Percentiles rank a stretch among this genome's conserved stretches.
phyloP scores from a whole-genome alignment of 2,888 invertebrate species.

The Tuberolachnus salignus region DNA sequence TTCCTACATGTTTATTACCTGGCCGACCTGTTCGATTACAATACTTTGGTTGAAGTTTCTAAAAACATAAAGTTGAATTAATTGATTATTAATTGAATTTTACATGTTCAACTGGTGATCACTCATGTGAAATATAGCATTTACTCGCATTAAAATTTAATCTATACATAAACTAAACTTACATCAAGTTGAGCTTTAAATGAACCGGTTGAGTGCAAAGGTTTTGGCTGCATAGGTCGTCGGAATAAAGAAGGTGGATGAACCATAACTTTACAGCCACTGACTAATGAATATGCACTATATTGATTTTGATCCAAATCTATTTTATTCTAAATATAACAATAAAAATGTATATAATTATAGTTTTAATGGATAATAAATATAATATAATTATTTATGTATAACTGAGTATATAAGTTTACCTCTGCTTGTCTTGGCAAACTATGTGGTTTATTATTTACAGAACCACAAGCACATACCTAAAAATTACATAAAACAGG shows the following conservation, averaged over 20 bases:
- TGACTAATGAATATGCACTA: conserved; percentile 35
- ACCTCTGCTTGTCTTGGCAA: conserved; percentile 45
- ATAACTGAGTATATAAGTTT: background rate
- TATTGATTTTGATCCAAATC: conserved; percentile 45
- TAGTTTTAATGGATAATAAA: background rate
- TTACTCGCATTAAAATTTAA: background rate
- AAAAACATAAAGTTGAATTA: conserved; percentile 51
- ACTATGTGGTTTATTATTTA: conserved; percentile 49
- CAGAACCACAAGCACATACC: conserved; percentile 37
- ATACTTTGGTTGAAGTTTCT: conserved; percentile 65
- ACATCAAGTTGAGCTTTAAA: conserved; percentile 66
- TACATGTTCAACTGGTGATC: no score
- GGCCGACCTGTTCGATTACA: conserved; percentile 63
- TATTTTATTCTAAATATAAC: conserved; percentile 31
- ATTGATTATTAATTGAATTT: background rate
- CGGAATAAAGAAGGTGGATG: conserved; percentile 47
- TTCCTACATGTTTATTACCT: conserved; percentile 66
- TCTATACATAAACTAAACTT: conserved; percentile 59
- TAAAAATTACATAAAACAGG: background rate
- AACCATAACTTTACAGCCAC: conserved; percentile 45
- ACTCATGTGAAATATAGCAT: no score
- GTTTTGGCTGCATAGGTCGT: conserved; percentile 43
- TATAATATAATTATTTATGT: background rate
- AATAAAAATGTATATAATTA: background rate
- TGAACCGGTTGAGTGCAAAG: conserved; percentile 51